Percentiles rank a stretch among this genome's conserved stretches.
Evolutionary conservation across 2,113 vertebrate genomes (phyloP).

Genomic region (Callionymus lyra): DNA sequence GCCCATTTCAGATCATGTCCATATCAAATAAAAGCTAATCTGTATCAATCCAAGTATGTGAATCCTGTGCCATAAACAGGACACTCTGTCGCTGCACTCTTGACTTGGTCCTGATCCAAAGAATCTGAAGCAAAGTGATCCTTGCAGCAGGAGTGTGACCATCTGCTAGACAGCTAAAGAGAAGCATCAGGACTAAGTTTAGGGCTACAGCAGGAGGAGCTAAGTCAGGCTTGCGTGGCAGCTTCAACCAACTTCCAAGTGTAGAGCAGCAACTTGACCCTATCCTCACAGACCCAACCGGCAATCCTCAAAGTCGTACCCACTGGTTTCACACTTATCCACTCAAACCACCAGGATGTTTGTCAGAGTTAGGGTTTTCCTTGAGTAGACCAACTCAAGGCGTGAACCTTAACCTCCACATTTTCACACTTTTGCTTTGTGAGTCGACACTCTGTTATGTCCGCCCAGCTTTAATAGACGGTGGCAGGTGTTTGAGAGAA

Average conservation of each 20-base stretch:
- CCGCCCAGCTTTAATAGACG: constrained; percentile 26
- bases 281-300: constrained; percentile 21
- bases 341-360: constrained; percentile 1
- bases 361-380: constrained; percentile 3
- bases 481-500: constrained; percentile 41
- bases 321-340: constrained; percentile 1
- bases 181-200: constrained; percentile 73
- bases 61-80: constrained; percentile 1
- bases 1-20: constrained; percentile 10
- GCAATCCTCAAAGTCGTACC: not conserved
- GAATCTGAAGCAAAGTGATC: constrained; percentile 68
- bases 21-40: constrained; percentile 10
- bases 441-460: constrained; percentile 1
- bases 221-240: constrained; percentile 36
- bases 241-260: constrained; percentile 36
- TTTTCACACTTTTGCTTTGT: not conserved
- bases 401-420: not conserved
- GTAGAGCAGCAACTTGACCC: constrained; percentile 50
- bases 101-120: constrained; percentile 52
- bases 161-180: constrained; percentile 71
- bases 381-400: not conserved
- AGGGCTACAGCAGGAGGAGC: constrained; percentile 51
- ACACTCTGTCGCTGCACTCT: constrained; percentile 31
- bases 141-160: constrained; percentile 56
- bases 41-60: not conserved